Evolutionary conservation across 2,797 vertebrate species (phyloP).

Genomic region (Holocentrus rufus): DNA sequence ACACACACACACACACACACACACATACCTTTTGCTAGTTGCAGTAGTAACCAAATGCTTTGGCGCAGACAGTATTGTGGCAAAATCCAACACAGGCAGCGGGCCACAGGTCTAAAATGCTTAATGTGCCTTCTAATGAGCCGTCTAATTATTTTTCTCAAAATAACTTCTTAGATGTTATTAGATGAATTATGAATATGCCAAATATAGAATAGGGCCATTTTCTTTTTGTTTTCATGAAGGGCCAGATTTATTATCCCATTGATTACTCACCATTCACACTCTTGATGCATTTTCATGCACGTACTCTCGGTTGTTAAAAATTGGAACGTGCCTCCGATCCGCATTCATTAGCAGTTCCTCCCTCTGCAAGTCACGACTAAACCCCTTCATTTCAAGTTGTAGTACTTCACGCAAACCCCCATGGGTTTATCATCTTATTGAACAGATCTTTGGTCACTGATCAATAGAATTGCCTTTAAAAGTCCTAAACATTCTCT

Average conservation of each 20-base stretch:
- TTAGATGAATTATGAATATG: background rate
- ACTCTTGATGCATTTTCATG: background rate
- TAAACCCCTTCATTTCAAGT: too few species aligned
- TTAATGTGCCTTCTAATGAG: background rate
- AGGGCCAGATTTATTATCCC: background rate
- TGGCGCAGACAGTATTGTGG: background rate
- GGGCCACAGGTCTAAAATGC: background rate
- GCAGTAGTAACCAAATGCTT: background rate
- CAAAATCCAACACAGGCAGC: background rate
- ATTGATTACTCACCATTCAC: background rate
- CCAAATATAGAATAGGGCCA: background rate
- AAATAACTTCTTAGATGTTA: background rate
- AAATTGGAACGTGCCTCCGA: too few species aligned
- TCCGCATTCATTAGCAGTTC: too few species aligned
- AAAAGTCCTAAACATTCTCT: too few species aligned
- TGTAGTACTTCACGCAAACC: too few species aligned
- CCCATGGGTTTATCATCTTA: too few species aligned
- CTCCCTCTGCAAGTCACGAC: too few species aligned
- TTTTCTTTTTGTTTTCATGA: too few species aligned
- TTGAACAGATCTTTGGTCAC: too few species aligned
- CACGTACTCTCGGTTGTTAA: background rate
- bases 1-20: constrained; percentile 2
- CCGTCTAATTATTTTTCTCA: background rate
- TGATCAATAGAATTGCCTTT: too few species aligned
- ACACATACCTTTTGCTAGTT: background rate